phyloP scores from a whole-genome alignment of 2,888 invertebrate species.

The Sabatieria punctata region DNA sequence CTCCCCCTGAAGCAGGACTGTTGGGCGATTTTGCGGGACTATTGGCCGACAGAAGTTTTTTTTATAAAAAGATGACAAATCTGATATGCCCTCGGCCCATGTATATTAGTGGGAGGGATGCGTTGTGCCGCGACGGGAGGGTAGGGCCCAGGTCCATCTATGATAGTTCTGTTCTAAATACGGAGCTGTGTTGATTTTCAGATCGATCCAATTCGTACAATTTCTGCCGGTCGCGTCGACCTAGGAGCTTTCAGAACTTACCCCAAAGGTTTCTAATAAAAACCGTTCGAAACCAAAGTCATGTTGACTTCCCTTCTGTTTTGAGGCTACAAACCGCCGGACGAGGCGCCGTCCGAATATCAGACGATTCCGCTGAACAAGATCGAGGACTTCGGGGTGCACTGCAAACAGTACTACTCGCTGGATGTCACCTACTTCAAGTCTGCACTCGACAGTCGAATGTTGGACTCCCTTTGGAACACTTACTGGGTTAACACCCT shows the following conservation, averaged over 20 bases:
- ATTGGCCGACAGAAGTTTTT: too few relatives aligned
- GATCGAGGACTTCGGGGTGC: constrained; percentile 98
- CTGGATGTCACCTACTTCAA: constrained; percentile 95
- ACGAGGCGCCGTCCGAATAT: constrained; percentile 95
- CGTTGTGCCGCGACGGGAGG: too few relatives aligned
- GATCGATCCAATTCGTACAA: constrained; percentile 92
- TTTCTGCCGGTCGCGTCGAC: constrained; percentile 97
- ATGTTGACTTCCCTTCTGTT: too few relatives aligned
- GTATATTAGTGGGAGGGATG: too few relatives aligned
- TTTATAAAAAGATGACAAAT: too few relatives aligned
- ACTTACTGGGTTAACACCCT: constrained; percentile 99
- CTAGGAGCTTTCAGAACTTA: constrained; percentile 50
- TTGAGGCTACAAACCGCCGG: constrained; percentile 90
- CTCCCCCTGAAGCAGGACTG: too few relatives aligned
- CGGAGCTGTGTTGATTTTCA: too few relatives aligned
- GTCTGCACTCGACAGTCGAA: constrained; percentile 72
- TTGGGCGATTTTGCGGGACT: too few relatives aligned
- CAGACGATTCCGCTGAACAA: constrained; percentile 97
- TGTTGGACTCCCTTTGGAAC: constrained; percentile 93
- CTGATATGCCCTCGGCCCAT: too few relatives aligned
- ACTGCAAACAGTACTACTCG: constrained; percentile 96
- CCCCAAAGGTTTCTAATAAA: constrained; percentile 35
- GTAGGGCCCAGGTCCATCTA: too few relatives aligned
- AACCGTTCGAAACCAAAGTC: too few relatives aligned
- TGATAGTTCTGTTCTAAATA: too few relatives aligned